Conservation (phyloP, 2,113 vertebrate genomes). For the Rhipidura dahli region DNA sequence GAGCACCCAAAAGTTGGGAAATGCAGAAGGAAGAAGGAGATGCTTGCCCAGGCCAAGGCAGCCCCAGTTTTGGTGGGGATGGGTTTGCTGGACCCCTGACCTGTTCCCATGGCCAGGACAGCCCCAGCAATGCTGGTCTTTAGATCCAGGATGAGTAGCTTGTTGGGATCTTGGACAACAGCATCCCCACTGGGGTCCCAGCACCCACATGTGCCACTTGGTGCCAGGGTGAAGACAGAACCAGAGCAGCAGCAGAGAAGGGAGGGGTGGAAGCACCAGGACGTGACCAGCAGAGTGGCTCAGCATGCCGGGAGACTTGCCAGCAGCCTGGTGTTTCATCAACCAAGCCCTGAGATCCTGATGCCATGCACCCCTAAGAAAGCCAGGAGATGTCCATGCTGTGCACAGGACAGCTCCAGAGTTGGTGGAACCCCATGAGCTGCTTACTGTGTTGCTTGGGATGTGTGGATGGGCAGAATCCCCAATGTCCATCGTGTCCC, state of each 20-base stretch:
- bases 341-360: fast-evolving
- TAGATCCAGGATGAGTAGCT: background rate
- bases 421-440: fast-evolving
- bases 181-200: background rate
- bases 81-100: background rate
- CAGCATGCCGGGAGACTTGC: fast-evolving
- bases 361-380: background rate
- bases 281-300: background rate
- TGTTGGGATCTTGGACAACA: background rate
- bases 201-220: background rate
- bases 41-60: background rate
- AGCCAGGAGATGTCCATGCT: background rate
- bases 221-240: background rate
- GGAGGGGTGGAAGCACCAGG: background rate
- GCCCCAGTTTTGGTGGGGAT: background rate
- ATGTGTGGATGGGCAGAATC: background rate
- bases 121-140: background rate
- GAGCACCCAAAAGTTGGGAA: fast-evolving
- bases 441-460: fast-evolving
- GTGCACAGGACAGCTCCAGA: background rate
- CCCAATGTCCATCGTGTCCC: fast-evolving
- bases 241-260: background rate
- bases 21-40: background rate
- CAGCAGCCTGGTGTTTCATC: background rate
- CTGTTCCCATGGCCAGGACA: fast-evolving